Evolutionary conservation across 1,140 invertebrate species (phyloP).

Genomic region (Ganaspis sp.): DNA sequence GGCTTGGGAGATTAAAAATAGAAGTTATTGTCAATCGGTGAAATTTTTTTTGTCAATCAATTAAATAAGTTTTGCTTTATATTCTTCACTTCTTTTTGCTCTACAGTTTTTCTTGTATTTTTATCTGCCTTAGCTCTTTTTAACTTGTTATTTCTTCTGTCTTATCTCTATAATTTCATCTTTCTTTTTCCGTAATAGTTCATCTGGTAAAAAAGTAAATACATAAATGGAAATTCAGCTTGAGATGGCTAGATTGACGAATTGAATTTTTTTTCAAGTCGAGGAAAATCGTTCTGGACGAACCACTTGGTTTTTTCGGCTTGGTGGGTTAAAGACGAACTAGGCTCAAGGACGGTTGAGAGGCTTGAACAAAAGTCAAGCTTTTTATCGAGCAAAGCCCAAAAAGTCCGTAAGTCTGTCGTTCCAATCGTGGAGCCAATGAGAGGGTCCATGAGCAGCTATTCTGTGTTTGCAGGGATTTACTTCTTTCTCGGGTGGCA

Average conservation of each 20-base stretch:
- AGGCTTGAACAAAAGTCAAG: constrained; percentile 14
- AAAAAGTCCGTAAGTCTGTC: constrained; percentile 81
- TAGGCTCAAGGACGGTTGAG: constrained; percentile 11
- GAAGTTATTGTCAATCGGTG: not conserved
- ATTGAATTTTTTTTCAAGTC: not conserved
- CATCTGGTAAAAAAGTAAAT: not conserved
- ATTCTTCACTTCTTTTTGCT: not conserved
- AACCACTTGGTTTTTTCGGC: not conserved
- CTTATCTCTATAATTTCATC: no score
- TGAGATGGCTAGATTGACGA: not conserved
- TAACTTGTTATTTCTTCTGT: no score
- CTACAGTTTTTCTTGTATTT: not conserved
- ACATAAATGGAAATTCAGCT: not conserved
- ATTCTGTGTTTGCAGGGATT: constrained; percentile 71
- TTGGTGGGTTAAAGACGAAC: not conserved
- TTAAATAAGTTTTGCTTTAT: no score
- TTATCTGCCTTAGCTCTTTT: no score
- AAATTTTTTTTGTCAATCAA: not conserved
- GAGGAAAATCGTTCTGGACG: not conserved
- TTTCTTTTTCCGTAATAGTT: no score
- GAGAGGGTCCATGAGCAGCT: constrained; percentile 67
- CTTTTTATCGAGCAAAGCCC: constrained; percentile 76
- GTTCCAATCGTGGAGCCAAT: constrained; percentile 80
- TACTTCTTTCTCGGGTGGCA: constrained; percentile 78
- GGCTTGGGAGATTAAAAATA: not conserved